These are phyloP conservation scores for Chrysodeixis includens DNA, from an alignment of 2,888 invertebrate species.

Conservation along the genomic window DNA sequence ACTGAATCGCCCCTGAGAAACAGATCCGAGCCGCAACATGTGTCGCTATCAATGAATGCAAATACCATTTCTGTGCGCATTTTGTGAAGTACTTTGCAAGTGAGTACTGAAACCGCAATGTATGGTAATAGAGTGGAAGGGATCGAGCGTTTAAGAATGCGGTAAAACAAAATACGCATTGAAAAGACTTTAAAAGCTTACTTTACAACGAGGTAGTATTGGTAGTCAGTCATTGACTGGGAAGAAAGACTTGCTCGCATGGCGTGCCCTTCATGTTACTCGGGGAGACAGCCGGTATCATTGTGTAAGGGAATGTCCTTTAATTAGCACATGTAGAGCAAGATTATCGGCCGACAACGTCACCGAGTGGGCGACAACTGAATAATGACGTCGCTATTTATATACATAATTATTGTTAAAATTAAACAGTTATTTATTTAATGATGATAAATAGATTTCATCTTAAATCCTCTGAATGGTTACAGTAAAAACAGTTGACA, in stretches of 20 bases:
- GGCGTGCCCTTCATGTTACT: constrained; percentile 73
- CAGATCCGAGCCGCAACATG: constrained; percentile 55
- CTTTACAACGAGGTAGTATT: constrained; percentile 76
- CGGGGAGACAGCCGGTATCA: constrained; percentile 81
- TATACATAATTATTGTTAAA: constrained; percentile 66
- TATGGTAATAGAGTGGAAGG: constrained; percentile 21
- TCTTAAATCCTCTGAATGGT: too few species aligned
- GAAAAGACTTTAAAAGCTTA: constrained; percentile 77
- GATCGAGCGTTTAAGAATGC: constrained; percentile 55
- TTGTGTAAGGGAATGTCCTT: constrained; percentile 81
- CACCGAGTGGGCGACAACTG: constrained; percentile 76
- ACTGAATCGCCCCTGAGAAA: constrained; percentile 76
- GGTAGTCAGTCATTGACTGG: constrained; percentile 82
- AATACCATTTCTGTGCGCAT: constrained; percentile 54
- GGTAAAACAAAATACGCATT: constrained; percentile 79
- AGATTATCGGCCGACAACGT: constrained; percentile 82
- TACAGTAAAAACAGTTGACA: constrained; percentile 19
- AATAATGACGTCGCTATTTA: constrained; percentile 79
- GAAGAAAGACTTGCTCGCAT: constrained; percentile 76
- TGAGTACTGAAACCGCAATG: constrained; percentile 58
- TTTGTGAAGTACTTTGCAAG: neutral
- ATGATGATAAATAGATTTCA: constrained; percentile 5
- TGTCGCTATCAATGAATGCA: constrained; percentile 36
- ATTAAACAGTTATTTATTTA: constrained; percentile 53
- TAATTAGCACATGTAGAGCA: constrained; percentile 87